A percentile compares a stretch with the other conserved stretches of the same genome.
Evolutionary conservation across 2,113 vertebrate genomes (phyloP).

Genomic region (Scopus umbretta): DNA sequence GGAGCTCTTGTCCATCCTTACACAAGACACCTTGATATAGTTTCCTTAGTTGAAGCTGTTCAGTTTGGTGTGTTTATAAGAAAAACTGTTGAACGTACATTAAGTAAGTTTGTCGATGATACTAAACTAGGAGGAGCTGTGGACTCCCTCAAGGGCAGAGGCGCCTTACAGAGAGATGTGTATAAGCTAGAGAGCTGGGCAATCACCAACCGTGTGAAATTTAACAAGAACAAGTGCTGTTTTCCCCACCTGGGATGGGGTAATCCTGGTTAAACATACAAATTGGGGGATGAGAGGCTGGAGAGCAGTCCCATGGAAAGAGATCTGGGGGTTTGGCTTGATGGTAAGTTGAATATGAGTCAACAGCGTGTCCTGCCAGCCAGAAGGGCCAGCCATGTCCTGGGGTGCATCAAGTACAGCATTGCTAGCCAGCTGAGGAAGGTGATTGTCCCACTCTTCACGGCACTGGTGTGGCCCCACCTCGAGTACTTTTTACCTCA

Average conservation of each 20-base stretch:
- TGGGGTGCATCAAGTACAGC: not conserved
- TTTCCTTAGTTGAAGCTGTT: not conserved
- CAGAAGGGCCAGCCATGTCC: not conserved
- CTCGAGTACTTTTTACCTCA: not conserved
- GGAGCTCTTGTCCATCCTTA: not conserved
- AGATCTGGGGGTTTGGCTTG: not conserved
- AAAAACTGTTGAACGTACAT: not conserved
- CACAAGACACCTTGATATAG: fast-evolving
- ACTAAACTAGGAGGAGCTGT: not conserved
- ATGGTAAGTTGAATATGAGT: not conserved
- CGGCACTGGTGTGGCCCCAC: too few species aligned
- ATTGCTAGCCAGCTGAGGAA: not conserved
- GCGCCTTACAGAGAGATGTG: not conserved
- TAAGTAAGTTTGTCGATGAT: not conserved
- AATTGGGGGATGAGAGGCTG: not conserved
- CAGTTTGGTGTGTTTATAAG: not conserved
- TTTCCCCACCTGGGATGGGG: not conserved
- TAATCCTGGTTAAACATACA: not conserved
- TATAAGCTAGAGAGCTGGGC: not conserved
- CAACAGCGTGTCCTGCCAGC: not conserved
- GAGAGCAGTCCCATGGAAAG: not conserved
- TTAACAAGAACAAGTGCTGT: too few species aligned
- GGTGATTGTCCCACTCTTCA: not conserved
- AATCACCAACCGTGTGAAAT: not conserved
- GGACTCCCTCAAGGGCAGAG: not conserved